Evolutionary conservation across 2,888 invertebrate genomes (phyloP).

Genomic region (Leucophora obtusa): DNA sequence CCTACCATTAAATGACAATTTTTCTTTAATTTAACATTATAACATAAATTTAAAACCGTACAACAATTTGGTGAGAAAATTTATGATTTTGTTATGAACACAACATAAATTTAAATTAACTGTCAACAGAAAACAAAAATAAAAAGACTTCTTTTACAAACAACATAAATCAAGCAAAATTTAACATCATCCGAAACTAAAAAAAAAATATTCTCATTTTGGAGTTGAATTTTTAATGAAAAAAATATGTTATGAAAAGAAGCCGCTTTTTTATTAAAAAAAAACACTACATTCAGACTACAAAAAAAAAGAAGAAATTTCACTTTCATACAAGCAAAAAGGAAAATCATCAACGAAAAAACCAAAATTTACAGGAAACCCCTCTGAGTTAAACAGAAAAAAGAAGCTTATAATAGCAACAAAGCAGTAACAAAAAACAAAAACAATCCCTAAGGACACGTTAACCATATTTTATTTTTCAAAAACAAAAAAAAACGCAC

Average conservation of each 20-base stretch:
- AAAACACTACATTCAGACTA: constrained; percentile 37
- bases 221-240: constrained; percentile 42
- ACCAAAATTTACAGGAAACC: constrained; percentile 54
- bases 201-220: constrained; percentile 53
- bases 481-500: constrained; percentile 18
- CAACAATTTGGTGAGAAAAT: constrained; percentile 59
- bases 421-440: constrained; percentile 15
- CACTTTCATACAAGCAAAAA: constrained; percentile 56
- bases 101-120: constrained; percentile 64
- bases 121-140: constrained; percentile 55
- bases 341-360: constrained; percentile 16
- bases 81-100: constrained; percentile 59
- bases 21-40: constrained; percentile 17
- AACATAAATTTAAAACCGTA: constrained; percentile 31
- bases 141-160: constrained; percentile 42
- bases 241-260: constrained; percentile 20
- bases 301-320: constrained; percentile 54
- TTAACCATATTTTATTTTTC: constrained; percentile 51
- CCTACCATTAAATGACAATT: constrained; percentile 31
- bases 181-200: constrained; percentile 42
- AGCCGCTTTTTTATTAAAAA: constrained; percentile 53
- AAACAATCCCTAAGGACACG: constrained; percentile 59
- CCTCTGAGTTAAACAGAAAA: constrained; percentile 53
- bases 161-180: constrained; percentile 62
- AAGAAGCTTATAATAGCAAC: constrained; percentile 11